Conservation (phyloP, 1,140 invertebrate species). For the Anadara kagoshimensis region DNA sequence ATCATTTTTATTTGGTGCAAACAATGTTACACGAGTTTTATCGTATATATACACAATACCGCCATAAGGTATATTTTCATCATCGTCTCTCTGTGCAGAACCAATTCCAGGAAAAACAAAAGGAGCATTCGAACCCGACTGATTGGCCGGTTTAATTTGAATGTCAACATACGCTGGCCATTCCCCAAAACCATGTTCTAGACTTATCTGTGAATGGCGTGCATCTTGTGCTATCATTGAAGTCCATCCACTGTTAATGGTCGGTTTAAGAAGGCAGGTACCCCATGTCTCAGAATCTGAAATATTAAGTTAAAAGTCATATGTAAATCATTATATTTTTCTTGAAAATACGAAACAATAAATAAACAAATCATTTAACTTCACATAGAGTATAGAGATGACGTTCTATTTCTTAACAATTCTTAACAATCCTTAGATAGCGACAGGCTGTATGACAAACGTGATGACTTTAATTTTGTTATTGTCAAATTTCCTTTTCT, state of each 20-base stretch:
- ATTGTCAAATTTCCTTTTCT: too few species aligned
- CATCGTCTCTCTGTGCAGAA: slow-evolving; percentile 32
- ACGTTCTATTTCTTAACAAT: too few species aligned
- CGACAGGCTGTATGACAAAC: too few species aligned
- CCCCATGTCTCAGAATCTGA: background rate
- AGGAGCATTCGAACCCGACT: slow-evolving; percentile 5
- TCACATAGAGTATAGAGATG: too few species aligned
- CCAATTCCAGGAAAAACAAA: slow-evolving; percentile 34
- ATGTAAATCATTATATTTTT: too few species aligned
- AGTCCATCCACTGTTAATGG: background rate
- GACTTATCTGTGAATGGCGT: background rate
- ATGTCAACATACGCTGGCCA: slow-evolving; percentile 29
- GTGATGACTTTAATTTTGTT: too few species aligned
- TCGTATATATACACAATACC: slow-evolving; percentile 37
- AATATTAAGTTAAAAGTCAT: too few species aligned
- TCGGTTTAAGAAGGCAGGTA: background rate
- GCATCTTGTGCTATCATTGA: slow-evolving; percentile 1
- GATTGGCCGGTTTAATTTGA: slow-evolving; percentile 13
- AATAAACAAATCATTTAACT: too few species aligned
- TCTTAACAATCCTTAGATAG: too few species aligned
- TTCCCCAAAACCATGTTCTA: background rate
- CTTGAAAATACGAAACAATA: too few species aligned
- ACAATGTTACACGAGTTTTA: slow-evolving; percentile 9
- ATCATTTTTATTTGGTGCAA: slow-evolving; percentile 23
- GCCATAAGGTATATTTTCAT: slow-evolving; percentile 10